phyloP scores from a whole-genome alignment of 2,113 vertebrate species.

The Myiozetetes cayanensis region DNA sequence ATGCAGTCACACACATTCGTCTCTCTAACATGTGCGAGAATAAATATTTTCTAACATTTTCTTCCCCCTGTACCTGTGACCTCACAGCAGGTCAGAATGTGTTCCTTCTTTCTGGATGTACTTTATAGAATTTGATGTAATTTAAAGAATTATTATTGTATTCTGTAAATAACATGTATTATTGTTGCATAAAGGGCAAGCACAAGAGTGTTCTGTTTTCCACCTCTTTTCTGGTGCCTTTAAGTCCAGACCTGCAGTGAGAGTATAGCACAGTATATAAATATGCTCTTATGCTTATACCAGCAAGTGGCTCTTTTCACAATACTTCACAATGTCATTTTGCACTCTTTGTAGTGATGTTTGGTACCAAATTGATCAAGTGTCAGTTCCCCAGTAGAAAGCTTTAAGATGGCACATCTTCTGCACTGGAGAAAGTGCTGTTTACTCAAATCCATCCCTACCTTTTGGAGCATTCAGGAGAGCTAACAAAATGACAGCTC shows the following conservation, averaged over 20 bases:
- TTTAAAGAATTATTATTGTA: neutral
- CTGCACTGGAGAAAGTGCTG: neutral
- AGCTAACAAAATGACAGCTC: neutral
- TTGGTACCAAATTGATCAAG: neutral
- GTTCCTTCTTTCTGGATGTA: neutral
- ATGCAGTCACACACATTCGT: neutral
- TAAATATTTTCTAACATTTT: neutral
- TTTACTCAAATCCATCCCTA: conserved; percentile 8
- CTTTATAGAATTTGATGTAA: neutral
- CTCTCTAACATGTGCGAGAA: neutral
- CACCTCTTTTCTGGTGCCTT: neutral
- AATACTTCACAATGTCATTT: neutral
- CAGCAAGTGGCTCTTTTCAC: neutral
- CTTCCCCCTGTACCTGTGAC: neutral
- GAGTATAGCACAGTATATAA: neutral
- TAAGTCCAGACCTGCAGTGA: neutral
- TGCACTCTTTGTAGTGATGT: neutral
- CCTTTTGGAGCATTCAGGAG: conserved; percentile 14
- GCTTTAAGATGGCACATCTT: neutral
- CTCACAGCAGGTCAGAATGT: neutral
- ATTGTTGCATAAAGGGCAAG: neutral
- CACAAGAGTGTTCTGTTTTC: neutral
- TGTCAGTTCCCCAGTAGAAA: neutral
- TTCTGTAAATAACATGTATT: neutral
- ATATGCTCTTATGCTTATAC: neutral